These are phyloP conservation scores for Elaphurus davidianus DNA, from an alignment of 2,113 vertebrate species.

Conservation along the genomic window DNA sequence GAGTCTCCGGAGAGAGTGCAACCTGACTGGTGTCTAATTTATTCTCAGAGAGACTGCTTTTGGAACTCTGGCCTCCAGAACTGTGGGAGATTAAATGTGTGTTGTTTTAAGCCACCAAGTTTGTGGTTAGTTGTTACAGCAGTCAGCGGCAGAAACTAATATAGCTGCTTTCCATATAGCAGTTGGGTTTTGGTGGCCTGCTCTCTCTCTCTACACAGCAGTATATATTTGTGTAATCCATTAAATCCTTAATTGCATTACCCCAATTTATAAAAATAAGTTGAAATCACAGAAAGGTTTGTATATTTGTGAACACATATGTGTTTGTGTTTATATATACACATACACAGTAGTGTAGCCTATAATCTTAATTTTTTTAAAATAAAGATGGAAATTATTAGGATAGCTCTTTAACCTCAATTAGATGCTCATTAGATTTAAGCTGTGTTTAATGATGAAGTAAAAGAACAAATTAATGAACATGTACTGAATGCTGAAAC, in stretches of 20 bases:
- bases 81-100: not conserved
- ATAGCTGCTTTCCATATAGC: not conserved
- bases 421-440: constrained; percentile 68
- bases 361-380: constrained; percentile 39
- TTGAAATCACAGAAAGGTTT: constrained; percentile 1
- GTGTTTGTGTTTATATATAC: not conserved
- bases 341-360: not conserved
- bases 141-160: not conserved
- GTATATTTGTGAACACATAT: not conserved
- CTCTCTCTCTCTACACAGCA: not conserved
- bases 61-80: not conserved
- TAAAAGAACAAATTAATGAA: constrained; percentile 64
- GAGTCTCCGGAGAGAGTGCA: not conserved
- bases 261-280: not conserved
- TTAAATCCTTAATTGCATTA: not conserved
- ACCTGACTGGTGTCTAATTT: not conserved
- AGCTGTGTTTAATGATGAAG: constrained; percentile 64
- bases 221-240: not conserved
- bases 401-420: constrained; percentile 58
- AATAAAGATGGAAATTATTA: constrained; percentile 59
- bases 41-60: not conserved
- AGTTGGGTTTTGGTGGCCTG: not conserved
- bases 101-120: not conserved
- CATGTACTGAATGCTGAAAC: not conserved
- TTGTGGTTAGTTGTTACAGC: not conserved